Conservation (phyloP, 2,113 vertebrate species). For the Solenodon paradoxus region DNA sequence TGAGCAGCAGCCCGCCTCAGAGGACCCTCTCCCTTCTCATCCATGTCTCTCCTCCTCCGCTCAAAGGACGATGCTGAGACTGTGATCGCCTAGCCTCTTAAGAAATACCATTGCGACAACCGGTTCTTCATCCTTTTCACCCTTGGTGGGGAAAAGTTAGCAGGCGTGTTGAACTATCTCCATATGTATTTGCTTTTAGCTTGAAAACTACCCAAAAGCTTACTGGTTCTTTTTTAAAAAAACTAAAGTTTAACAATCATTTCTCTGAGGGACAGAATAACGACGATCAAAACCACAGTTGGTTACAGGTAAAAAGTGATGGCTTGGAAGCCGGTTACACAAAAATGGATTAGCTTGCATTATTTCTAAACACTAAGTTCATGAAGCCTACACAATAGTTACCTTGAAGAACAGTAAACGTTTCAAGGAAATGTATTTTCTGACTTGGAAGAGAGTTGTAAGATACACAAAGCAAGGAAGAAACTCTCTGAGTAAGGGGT, state of each 20-base stretch:
- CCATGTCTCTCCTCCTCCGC: constrained; percentile 52
- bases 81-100: constrained; percentile 52
- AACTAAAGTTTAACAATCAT: background rate
- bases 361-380: background rate
- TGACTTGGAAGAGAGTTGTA: background rate
- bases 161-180: background rate
- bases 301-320: background rate
- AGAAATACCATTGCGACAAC: constrained; percentile 27
- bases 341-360: background rate
- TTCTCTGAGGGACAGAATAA: constrained; percentile 1
- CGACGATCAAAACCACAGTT: background rate
- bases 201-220: background rate
- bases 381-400: background rate
- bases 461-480: background rate
- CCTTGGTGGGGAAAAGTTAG: constrained; percentile 48
- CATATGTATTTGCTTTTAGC: constrained; percentile 14
- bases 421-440: background rate
- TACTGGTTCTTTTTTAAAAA: background rate
- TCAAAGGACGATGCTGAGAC: constrained; percentile 49
- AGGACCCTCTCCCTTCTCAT: constrained; percentile 13
- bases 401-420: background rate
- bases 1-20: background rate
- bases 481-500: background rate
- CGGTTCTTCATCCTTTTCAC: constrained; percentile 53
- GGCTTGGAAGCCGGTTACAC: background rate